Conservation (phyloP, 2,888 invertebrate genomes). For the Podabrus alpinus region DNA sequence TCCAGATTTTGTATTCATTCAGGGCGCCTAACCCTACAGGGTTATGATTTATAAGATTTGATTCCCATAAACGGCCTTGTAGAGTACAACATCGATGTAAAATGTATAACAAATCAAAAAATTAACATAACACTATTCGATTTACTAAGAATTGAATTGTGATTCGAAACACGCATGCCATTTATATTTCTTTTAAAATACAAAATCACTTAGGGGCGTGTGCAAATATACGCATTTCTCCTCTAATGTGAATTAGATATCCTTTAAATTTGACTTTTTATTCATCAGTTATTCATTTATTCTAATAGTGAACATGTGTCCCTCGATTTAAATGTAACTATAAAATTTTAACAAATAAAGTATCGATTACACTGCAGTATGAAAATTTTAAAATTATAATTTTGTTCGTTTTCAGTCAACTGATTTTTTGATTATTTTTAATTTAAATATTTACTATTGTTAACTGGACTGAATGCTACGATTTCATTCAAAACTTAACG, state of each 20-base stretch:
- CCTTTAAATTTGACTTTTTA: constrained; percentile 43
- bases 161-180: constrained; percentile 43
- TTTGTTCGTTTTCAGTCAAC: constrained; percentile 22
- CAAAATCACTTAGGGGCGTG: constrained; percentile 49
- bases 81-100: constrained; percentile 26
- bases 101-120: constrained; percentile 48
- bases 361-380: constrained; percentile 45
- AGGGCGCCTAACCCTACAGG: constrained; percentile 47
- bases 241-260: constrained; percentile 48
- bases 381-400: constrained; percentile 21
- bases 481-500: background rate
- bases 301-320: constrained; percentile 43
- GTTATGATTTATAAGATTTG: constrained; percentile 49
- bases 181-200: constrained; percentile 47
- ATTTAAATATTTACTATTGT: constrained; percentile 21
- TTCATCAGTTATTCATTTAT: constrained; percentile 49
- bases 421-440: constrained; percentile 17
- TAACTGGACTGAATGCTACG: background rate
- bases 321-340: constrained; percentile 27
- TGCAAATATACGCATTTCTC: constrained; percentile 43
- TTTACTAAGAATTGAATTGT: constrained; percentile 48
- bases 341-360: constrained; percentile 34
- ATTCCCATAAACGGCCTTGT: constrained; percentile 55
- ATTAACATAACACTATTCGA: constrained; percentile 55
- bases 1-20: constrained; percentile 55